Percentiles rank a stretch among this genome's conserved stretches.
These are phyloP conservation scores for Aphidius gifuensis DNA, from an alignment of 1,140 invertebrate genomes.

Conservation along the genomic window DNA sequence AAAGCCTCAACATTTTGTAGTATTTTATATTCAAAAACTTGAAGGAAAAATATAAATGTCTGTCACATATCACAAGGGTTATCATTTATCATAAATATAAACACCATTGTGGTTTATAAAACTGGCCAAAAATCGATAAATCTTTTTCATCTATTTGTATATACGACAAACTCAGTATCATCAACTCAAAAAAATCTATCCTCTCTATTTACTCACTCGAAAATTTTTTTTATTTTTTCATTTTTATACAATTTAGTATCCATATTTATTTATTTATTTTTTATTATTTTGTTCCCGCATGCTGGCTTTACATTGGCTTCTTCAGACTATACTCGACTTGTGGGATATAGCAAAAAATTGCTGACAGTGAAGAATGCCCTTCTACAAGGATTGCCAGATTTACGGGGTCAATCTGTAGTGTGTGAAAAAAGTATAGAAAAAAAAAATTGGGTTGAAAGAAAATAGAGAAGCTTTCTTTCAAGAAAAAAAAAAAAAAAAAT, in stretches of 20 bases:
- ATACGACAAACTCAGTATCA: neutral
- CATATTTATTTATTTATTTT: neutral
- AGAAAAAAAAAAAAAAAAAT: too few species aligned
- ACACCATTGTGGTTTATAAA: too few species aligned
- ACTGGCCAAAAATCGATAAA: neutral
- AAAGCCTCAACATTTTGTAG: constrained; percentile 2
- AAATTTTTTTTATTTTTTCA: neutral
- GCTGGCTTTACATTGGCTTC: neutral
- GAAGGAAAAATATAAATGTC: constrained; percentile 19
- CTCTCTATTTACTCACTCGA: too few species aligned
- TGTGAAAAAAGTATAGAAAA: neutral
- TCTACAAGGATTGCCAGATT: constrained; percentile 15
- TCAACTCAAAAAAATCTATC: too few species aligned
- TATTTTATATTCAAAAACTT: constrained; percentile 21
- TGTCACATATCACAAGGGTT: constrained; percentile 24
- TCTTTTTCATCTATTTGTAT: neutral
- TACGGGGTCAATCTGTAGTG: constrained; percentile 18
- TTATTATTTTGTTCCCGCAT: neutral
- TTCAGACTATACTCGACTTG: neutral
- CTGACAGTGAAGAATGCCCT: constrained; percentile 22
- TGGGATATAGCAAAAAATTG: constrained; percentile 13
- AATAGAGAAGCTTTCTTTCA: constrained; percentile 13
- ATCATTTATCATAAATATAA: constrained; percentile 14
- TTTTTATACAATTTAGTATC: neutral
- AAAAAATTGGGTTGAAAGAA: constrained; percentile 3